These are phyloP conservation scores for Danaus melanippus DNA, from an alignment of 1,140 invertebrate species.

Conservation along the genomic window DNA sequence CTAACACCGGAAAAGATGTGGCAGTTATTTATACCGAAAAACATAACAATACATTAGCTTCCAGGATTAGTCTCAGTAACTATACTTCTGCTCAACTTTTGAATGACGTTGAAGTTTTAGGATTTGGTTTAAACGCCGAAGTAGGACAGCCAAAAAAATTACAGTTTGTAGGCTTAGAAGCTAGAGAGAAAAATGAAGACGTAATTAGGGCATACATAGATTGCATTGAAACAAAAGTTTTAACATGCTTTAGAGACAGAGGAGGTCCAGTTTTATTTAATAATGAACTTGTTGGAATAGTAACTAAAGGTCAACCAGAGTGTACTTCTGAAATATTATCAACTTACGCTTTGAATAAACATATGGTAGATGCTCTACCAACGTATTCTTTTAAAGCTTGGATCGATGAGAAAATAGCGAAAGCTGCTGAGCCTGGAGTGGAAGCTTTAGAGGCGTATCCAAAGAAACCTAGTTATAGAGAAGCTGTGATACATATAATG, in stretches of 20 bases:
- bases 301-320: constrained; percentile 39
- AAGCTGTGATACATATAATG: constrained; percentile 17
- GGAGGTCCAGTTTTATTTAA: constrained; percentile 51
- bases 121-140: constrained; percentile 55
- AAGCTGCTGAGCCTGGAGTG: constrained; percentile 18
- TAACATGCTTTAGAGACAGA: constrained; percentile 54
- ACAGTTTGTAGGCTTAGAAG: constrained; percentile 51
- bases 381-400: constrained; percentile 49
- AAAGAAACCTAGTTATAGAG: constrained; percentile 20
- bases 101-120: constrained; percentile 41
- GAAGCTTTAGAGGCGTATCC: constrained; percentile 27
- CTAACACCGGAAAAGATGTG: constrained; percentile 40
- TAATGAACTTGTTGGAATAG: constrained; percentile 48
- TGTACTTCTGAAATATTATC: constrained; percentile 50
- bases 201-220: constrained; percentile 39
- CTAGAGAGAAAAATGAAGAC: constrained; percentile 24
- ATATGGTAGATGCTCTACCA: constrained; percentile 40
- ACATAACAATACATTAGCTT: constrained; percentile 40
- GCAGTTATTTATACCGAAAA: constrained; percentile 53
- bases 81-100: constrained; percentile 28
- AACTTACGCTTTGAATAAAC: constrained; percentile 46
- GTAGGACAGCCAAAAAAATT: constrained; percentile 38
- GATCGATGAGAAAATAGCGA: constrained; percentile 46
- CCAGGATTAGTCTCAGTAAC: constrained; percentile 50
- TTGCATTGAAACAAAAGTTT: constrained; percentile 53